Conservation (phyloP, 2,113 vertebrate genomes). For the Pavo muticus region DNA sequence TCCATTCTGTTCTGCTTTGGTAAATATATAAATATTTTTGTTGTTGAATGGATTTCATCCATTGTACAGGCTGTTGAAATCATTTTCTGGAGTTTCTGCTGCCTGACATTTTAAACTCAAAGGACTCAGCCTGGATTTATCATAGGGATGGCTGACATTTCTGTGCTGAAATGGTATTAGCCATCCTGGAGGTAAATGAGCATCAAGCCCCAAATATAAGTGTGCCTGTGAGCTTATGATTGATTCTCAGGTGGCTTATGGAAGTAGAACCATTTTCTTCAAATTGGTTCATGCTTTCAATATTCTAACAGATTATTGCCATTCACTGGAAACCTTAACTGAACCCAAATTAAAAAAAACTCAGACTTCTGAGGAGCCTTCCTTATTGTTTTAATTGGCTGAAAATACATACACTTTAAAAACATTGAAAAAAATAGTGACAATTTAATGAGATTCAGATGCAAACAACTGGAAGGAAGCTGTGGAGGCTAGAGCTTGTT, state of each 20-base stretch:
- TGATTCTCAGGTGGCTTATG: background rate
- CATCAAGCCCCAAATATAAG: background rate
- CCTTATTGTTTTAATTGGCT: background rate
- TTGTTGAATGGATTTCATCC: background rate
- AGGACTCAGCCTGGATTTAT: background rate
- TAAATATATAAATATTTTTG: background rate
- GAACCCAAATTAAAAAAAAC: background rate
- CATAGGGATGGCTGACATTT: background rate
- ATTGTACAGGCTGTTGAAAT: background rate
- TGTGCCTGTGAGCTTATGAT: background rate
- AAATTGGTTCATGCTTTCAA: background rate
- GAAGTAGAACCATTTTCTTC: background rate
- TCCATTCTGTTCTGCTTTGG: background rate
- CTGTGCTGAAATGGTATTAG: background rate
- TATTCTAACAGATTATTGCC: background rate
- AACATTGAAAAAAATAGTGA: background rate
- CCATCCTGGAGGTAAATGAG: background rate
- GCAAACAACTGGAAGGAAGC: background rate
- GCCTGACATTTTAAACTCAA: background rate
- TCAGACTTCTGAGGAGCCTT: background rate
- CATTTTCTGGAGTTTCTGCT: background rate
- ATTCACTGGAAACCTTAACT: background rate
- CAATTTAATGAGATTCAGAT: background rate
- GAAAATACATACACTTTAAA: background rate
- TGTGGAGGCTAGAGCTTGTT: background rate